Evolutionary conservation across 1,140 invertebrate genomes (phyloP).

Genomic region (Eupristina koningsbergeri): DNA sequence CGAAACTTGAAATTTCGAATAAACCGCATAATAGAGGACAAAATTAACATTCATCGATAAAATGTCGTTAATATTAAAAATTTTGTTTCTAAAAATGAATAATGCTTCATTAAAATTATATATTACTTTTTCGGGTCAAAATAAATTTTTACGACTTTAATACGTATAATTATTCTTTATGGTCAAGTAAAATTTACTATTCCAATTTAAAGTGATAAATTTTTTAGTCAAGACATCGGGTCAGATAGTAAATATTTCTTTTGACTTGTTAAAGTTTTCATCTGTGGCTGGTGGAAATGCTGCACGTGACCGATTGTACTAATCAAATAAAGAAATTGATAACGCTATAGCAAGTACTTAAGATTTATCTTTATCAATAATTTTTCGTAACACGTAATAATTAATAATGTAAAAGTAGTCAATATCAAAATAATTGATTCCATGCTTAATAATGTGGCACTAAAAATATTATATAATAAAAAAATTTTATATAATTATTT

Average conservation of each 20-base stretch:
- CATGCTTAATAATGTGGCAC: too few species aligned
- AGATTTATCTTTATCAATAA: slow-evolving; percentile 17
- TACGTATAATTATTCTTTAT: too few species aligned
- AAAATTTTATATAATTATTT: neutral
- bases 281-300: neutral
- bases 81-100: too few species aligned
- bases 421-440: slow-evolving; percentile 21
- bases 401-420: slow-evolving; percentile 12
- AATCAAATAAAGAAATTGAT: slow-evolving; percentile 20
- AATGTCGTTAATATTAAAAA: too few species aligned
- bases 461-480: too few species aligned
- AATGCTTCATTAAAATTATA: too few species aligned
- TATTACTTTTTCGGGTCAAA: too few species aligned
- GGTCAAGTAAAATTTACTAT: too few species aligned
- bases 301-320: slow-evolving; percentile 16
- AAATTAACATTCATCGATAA: too few species aligned
- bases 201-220: neutral
- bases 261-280: neutral
- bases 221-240: neutral
- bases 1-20: too few species aligned
- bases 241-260: neutral
- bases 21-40: too few species aligned
- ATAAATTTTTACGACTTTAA: too few species aligned
- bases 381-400: neutral
- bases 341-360: neutral